These are phyloP conservation scores for Todus mexicanus DNA, from an alignment of 2,797 vertebrate species.

Conservation along the genomic window DNA sequence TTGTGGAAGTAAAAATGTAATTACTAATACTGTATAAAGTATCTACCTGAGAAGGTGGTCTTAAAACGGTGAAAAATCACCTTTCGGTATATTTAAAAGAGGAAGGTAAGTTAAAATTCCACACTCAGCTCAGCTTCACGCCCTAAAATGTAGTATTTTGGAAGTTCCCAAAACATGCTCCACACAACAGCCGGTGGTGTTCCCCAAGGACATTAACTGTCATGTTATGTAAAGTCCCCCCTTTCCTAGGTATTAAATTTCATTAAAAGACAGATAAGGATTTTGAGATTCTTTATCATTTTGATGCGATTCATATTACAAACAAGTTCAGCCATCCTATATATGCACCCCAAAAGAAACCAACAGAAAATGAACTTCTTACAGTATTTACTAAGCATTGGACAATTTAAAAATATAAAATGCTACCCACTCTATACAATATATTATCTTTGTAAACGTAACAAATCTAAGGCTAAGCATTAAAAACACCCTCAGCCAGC, in stretches of 20 bases:
- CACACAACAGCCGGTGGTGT: neutral
- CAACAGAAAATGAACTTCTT: neutral
- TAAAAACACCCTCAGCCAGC: neutral
- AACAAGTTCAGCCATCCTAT: neutral
- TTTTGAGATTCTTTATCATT: neutral
- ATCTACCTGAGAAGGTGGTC: neutral
- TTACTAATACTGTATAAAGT: accelerated
- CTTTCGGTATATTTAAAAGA: neutral
- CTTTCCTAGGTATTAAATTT: neutral
- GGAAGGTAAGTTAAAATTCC: neutral
- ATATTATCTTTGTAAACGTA: neutral
- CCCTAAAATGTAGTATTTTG: neutral
- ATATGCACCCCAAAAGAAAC: neutral
- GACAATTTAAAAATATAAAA: neutral
- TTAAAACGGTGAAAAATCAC: neutral
- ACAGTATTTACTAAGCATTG: neutral
- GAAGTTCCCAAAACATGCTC: neutral
- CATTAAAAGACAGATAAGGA: neutral
- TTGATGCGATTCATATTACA: neutral
- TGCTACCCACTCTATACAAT: neutral
- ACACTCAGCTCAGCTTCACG: neutral
- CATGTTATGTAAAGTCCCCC: neutral
- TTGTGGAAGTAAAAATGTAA: neutral
- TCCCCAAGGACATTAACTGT: neutral
- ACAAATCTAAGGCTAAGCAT: neutral